Base-by-base conservation (phyloP, 2,113 vertebrate genomes). In the Lophius piscatorius region DNA sequence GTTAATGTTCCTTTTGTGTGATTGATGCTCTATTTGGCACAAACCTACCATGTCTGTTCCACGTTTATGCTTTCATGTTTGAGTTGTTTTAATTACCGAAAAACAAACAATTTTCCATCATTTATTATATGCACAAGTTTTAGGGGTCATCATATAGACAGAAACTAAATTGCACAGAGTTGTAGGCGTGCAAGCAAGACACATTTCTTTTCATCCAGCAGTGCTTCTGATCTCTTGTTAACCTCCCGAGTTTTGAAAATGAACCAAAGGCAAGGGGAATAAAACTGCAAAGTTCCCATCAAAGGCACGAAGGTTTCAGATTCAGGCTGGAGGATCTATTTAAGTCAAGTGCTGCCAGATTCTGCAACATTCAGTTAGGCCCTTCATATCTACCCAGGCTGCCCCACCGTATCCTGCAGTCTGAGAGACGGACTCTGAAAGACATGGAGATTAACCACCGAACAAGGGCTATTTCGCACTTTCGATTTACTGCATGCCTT, bases 381-480 rank as follows among this genome's bases (percentile, higher is more conserved):
- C 21, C 16, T 31, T 58, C 34, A 47, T 38, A 33, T 33, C 59
- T 29, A 48, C 16, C 17, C 59, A 52, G 39, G 55, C 54, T 35
- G n/a, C n/a, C n/a, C n/a, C n/a, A n/a, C n/a, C n/a, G n/a, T n/a
- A n/a, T n/a, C n/a, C n/a, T n/a, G n/a, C n/a, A n/a, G n/a, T n/a
- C n/a, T n/a, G n/a, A n/a, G n/a, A n/a, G n/a, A n/a, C n/a, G n/a
- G n/a, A n/a, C n/a, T n/a, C n/a, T n/a, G n/a, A 54, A 54, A 54
- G 40, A 4, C 22, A 23, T 12, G 12, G 16, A 18, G 23, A 47
- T 68, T 44, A 21, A 21, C 41, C 17, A 28, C 31, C 29, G 34
- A 40, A 35, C 2, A 20, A 0, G 3, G 55, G 20, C 29, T 34
- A 36, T 17, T 22, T 67, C 44, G 33, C 21, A 14, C 56, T 46